Conservation (phyloP, 2,113 vertebrate species). For the Gallinago media region DNA sequence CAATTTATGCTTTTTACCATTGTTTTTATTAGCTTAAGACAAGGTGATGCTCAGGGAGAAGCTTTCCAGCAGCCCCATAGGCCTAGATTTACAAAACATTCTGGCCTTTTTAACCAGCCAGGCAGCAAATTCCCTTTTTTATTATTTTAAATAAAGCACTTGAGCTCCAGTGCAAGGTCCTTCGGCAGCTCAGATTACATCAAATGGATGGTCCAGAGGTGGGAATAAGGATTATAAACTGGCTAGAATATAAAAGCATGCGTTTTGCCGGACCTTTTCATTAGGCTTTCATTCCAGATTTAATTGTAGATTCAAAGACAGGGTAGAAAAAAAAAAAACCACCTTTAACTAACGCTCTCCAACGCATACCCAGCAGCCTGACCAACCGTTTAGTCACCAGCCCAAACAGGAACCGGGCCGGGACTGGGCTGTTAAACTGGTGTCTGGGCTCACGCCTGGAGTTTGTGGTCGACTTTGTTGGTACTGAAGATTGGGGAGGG, state of each 20-base stretch:
- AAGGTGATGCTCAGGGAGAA: neutral
- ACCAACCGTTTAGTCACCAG: neutral
- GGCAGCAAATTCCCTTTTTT: neutral
- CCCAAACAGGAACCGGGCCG: neutral
- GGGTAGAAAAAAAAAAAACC: neutral
- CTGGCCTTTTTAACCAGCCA: neutral
- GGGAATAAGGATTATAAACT: neutral
- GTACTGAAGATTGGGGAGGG: neutral
- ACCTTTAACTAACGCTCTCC: neutral
- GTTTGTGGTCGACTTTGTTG: neutral
- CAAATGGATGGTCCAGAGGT: neutral
- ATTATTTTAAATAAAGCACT: constrained; percentile 1
- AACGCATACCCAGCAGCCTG: accelerated
- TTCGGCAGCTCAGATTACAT: neutral
- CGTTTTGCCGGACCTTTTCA: neutral
- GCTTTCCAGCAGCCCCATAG: neutral
- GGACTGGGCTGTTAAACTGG: neutral
- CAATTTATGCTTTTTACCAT: neutral
- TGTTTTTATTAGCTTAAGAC: neutral
- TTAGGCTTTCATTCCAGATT: neutral
- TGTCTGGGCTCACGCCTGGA: neutral
- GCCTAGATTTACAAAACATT: neutral
- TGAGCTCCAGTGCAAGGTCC: neutral
- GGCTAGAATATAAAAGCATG: neutral
- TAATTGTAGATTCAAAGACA: neutral